Base-by-base conservation (phyloP, 2,888 invertebrate genomes). In the Choreutis nemorana region DNA sequence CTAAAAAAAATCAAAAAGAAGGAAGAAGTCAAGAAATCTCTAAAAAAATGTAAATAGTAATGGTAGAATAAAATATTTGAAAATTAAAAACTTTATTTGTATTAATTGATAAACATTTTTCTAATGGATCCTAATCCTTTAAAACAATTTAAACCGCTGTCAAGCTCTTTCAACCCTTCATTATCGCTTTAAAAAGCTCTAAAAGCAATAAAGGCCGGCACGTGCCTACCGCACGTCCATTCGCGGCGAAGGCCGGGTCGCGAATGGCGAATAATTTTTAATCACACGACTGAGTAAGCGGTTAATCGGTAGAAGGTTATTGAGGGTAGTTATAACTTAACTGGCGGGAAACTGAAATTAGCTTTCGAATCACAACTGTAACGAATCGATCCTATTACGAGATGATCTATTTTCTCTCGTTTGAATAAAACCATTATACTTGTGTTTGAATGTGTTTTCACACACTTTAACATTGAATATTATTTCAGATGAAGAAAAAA, bases 231-330 rank as follows among this genome's bases (percentile, higher is more conserved):
- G 39, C 48, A 41, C 60, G 58, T 41, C 54, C 55, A 45, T 37
- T 38, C 48, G 44, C 49, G 45, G 35, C 52, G 55, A 41, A 45
- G 47, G 44, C 38, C 44, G 49, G 28, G 18, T 15, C 15, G 10
- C 29, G 29, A 27, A 7, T 20, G 34, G 30, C 23, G 71, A 66
- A 73, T 75, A 77, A 75, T 78, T 77, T 77, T 75, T 78, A 78
- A 78, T 78, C 71, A 73, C 65, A 67, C 77, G 75, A 73, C 55
- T 50, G 77, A 70, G 65, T 72, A 63, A 65, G 71, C 75, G 72
- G 59, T 72, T 77, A 77, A 78, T 75, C 62, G 55, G 56, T 70
- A 68, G 71, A 77, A 75, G 73, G 66, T 53, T 56, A 39, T 39
- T 35, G 46, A 39, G 50, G 52, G 50, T 49, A 48, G 37, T 44